Base-by-base conservation (phyloP, 2,113 vertebrate species). In the Pogonocichla stellata region DNA sequence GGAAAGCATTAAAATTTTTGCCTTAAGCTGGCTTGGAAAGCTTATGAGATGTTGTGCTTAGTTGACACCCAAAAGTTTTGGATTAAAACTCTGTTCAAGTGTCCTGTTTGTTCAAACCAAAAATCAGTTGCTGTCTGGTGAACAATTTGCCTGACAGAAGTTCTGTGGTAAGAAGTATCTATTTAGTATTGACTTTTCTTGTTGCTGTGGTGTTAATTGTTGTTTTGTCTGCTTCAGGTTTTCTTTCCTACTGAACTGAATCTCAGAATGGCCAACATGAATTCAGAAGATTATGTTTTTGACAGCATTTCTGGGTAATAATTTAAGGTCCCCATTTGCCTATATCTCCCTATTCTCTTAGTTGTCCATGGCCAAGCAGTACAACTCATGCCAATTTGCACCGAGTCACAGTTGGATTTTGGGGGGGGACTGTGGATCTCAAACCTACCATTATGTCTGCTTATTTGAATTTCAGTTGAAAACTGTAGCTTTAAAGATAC, bases 161-260 rank as follows among this genome's bases (percentile, higher is more conserved):
- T 71, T 80, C 48, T 0, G 12, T 92, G 62, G 43, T 73, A n/a
- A 73, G 10, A 9, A 65, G 42, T 65, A 51, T 69, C 50, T 74
- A 82, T 74, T 90, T 94, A 83, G 87, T 94, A 91, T 47, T 93
- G 75, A 62, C 36, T 88, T 80, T 71, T n/a, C 50, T 70, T 83
- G 34, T 86, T 96, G 75, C 14, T 83, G n/a, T 31, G 57, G 4
- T 74, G 56, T 91, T 75, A 96, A 33, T 97, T 98, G 94, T 97
- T 96, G 93, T 64, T 90, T 90, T 97, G 58, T 93, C 54, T 94
- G 4, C 42, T 19, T 48, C 98, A 99, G 99, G 99, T 99, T 96
- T 99, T 99, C 98, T 97, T 99, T 98, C 98, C 99, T 91, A 97
- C 98, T 95, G 99, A 99, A 90, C 97, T 99, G 97, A 99, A 99